Base-by-base conservation (phyloP, 1,140 invertebrate species). In the Dendroctonus ponderosae region DNA sequence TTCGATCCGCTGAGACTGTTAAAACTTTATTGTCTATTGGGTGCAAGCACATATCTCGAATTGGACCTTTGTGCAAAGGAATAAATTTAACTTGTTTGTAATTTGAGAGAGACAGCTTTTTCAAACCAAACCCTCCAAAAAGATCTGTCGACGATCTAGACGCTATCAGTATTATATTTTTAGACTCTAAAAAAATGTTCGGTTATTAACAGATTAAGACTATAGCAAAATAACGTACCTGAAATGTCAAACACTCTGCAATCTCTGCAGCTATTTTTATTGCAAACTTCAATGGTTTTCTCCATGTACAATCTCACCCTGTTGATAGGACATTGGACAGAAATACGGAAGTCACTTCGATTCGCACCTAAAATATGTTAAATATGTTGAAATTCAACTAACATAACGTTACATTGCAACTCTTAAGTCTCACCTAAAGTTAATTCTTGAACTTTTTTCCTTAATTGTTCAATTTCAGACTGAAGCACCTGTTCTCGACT, bases 41-140 rank as follows among this genome's bases (percentile, higher is more conserved):
- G 70, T 91, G 89, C 73, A 96, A 92, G 0, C 83, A 80, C 38
- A 96, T 78, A 74, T 94, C 93, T 53, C 92, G 82, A 14, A 97
- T 91, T 49, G 81, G 76, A 67, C 87, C 84, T 0, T 80, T 80
- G 68, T 95, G 93, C 8, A 93, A 77, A 57, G 84, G 83, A 40
- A 89, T 77, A 65, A 86, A 87, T 67, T 81, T 82, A 6, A 79
- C 80, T 12, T 81, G 71, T 70, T 79, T 83, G 53, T 89, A 89
- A 42, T 84, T 85, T 1, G 84, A 73, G 0, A 85, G 82, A 74
- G 87, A 87, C 0, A 95, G 81, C 80, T 90, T 92, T 71, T 87
- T 85, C 8, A 96, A 80, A 1, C 93, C 93, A 78, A 85, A 93
- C 5, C 89, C 87, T 1, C 86, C 83, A 77, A 93, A 93, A 6